These are phyloP conservation scores for Resseliella maxima DNA, from an alignment of 2,888 invertebrate genomes.

Conservation along the genomic window DNA sequence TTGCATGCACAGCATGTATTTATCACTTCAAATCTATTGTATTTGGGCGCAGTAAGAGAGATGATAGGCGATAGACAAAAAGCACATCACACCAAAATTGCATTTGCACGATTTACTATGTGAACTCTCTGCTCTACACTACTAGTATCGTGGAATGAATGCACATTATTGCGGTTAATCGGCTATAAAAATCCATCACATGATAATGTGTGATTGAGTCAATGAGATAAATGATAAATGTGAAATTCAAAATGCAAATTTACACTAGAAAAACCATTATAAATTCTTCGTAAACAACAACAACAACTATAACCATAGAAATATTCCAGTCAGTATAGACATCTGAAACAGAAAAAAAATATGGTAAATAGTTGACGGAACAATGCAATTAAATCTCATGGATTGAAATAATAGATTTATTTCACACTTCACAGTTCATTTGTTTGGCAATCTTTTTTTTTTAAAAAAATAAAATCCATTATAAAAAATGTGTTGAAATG, in stretches of 20 bases:
- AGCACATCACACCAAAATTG: not conserved
- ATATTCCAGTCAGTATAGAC: too few relatives aligned
- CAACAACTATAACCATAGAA: too few relatives aligned
- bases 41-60: not conserved
- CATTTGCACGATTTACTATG: not conserved
- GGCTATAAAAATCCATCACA: not conserved
- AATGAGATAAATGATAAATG: too few relatives aligned
- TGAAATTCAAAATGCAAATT: too few relatives aligned
- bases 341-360: too few relatives aligned
- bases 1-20: not conserved
- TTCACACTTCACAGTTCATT: not conserved
- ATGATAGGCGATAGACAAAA: not conserved
- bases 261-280: too few relatives aligned
- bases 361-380: not conserved
- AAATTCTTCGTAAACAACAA: too few relatives aligned
- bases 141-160: not conserved
- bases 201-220: not conserved
- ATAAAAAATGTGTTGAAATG: not conserved
- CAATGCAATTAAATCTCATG: not conserved
- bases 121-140: not conserved
- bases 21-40: not conserved
- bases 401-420: too few relatives aligned
- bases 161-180: conserved; percentile 22
- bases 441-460: not conserved
- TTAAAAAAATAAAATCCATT: not conserved